Conservation (phyloP, 2,113 vertebrate genomes). For the Noturus placidus region DNA sequence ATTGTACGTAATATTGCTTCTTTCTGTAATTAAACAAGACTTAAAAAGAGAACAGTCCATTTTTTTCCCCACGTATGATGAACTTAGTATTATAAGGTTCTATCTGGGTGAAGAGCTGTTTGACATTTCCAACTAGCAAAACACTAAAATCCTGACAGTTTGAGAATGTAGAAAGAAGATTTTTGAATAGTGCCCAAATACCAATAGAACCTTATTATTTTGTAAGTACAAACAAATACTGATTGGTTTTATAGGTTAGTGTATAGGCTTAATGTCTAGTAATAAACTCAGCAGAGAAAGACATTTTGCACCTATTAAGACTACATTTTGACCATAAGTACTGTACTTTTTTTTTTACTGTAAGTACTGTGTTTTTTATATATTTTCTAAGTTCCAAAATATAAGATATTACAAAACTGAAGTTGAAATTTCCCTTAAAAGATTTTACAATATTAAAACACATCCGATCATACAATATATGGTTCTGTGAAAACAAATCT, state of each 20-base stretch:
- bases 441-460: background rate
- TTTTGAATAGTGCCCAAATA: background rate
- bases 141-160: background rate
- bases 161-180: background rate
- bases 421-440: background rate
- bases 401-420: background rate
- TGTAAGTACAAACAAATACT: background rate
- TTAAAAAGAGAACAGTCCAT: background rate
- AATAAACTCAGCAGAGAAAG: background rate
- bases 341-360: background rate
- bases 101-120: background rate
- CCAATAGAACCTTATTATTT: background rate
- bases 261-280: no score
- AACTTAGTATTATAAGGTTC: background rate
- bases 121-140: background rate
- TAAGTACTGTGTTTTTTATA: background rate
- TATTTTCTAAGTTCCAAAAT: background rate
- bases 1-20: background rate
- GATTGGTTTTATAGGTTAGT: background rate
- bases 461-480: background rate
- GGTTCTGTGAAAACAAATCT: background rate
- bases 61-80: background rate
- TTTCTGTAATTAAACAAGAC: background rate
- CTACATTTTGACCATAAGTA: background rate
- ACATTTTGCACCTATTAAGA: background rate